phyloP scores from a whole-genome alignment of 2,888 invertebrate species.

The Cephus pygmeus region DNA sequence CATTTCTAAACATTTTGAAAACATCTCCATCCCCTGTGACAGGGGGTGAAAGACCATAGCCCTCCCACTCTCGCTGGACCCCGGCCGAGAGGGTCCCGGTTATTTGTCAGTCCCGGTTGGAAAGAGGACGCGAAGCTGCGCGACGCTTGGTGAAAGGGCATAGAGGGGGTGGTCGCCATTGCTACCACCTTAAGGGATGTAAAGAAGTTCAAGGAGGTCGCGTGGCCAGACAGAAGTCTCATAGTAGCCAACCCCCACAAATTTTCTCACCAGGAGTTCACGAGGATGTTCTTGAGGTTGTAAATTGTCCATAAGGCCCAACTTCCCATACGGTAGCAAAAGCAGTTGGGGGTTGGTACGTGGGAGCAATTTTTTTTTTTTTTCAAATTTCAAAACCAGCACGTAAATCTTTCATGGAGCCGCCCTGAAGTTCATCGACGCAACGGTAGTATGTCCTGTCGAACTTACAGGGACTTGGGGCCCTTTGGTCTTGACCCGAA shows the following conservation, averaged over 20 bases:
- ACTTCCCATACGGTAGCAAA: not conserved
- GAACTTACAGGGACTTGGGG: not conserved
- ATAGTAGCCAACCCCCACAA: not conserved
- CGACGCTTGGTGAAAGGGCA: not conserved
- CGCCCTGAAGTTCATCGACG: not conserved
- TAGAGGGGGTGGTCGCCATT: not conserved
- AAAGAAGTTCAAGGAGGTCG: slow-evolving; percentile 25
- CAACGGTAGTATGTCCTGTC: not conserved
- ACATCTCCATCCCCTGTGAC: slow-evolving; percentile 41
- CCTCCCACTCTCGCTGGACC: not conserved
- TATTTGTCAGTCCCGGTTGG: slow-evolving; percentile 26
- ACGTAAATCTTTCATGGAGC: not conserved
- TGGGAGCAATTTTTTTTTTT: not conserved
- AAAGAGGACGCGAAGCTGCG: not conserved
- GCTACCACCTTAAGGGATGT: not conserved
- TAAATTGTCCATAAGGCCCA: not conserved
- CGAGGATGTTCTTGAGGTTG: not conserved
- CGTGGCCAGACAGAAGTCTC: slow-evolving; percentile 41
- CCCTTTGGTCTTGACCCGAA: not conserved
- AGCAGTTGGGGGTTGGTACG: not conserved
- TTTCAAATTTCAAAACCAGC: not conserved
- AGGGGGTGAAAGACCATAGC: not conserved
- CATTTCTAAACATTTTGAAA: slow-evolving; percentile 54
- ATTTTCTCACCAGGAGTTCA: not conserved
- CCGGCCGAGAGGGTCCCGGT: slow-evolving; percentile 1